A percentile compares a stretch with the other conserved stretches of the same genome.
Conservation (phyloP, 1,140 invertebrate species). For the Drosophila rufa region DNA sequence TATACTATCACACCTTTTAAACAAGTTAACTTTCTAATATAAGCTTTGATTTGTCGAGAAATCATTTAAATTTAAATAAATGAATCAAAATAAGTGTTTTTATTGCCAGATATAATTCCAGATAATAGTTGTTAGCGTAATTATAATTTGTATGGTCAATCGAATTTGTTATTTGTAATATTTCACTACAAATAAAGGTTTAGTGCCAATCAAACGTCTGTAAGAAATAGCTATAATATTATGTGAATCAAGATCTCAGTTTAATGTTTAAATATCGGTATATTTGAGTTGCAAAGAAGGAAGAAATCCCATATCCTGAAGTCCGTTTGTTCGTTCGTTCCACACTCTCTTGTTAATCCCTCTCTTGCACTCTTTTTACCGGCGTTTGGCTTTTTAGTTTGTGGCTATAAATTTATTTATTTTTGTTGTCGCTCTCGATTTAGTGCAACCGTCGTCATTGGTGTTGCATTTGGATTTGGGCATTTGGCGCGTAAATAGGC, state of each 20-base stretch:
- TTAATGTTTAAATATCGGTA: neutral
- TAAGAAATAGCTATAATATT: neutral
- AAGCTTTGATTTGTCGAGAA: neutral
- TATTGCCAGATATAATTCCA: neutral
- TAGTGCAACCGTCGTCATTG: constrained; percentile 8
- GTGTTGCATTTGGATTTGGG: constrained; percentile 24
- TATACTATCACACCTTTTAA: too few relatives aligned
- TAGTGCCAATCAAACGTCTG: too few relatives aligned
- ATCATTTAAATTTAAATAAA: neutral
- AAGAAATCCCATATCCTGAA: too few relatives aligned
- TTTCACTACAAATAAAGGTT: neutral
- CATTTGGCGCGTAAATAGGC: constrained; percentile 44
- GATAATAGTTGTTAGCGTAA: neutral
- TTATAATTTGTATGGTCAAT: neutral
- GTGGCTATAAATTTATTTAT: neutral
- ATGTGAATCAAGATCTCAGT: too few relatives aligned
- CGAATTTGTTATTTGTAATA: neutral
- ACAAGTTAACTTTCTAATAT: neutral
- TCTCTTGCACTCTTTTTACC: neutral
- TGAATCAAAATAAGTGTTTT: neutral
- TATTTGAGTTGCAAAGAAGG: neutral
- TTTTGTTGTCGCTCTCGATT: neutral
- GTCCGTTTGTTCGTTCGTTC: too few relatives aligned
- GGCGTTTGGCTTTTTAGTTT: constrained; percentile 18
- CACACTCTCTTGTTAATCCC: too few relatives aligned